Evolutionary conservation across 1,140 invertebrate genomes (phyloP).

Genomic region (Aphelenchoides avenae): DNA sequence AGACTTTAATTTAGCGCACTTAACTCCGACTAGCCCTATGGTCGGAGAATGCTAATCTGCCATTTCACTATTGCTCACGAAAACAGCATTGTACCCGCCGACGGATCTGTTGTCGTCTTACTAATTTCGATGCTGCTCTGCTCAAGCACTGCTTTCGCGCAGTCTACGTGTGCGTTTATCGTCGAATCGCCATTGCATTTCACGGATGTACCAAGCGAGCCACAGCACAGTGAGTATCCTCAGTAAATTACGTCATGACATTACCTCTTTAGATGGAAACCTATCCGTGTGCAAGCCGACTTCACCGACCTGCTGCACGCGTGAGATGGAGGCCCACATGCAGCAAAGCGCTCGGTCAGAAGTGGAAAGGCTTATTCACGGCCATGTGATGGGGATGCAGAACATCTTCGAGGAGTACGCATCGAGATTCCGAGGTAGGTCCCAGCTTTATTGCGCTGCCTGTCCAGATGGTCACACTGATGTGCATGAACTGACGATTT

Average conservation of each 20-base stretch:
- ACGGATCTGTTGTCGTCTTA: too few relatives aligned
- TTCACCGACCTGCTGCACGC: neutral
- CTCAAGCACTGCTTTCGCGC: too few relatives aligned
- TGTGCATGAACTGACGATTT: neutral
- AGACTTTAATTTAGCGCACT: too few relatives aligned
- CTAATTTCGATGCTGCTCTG: too few relatives aligned
- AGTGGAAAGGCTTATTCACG: neutral
- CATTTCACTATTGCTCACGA: too few relatives aligned
- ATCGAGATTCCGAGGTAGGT: slow-evolving; percentile 3
- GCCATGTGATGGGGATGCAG: neutral
- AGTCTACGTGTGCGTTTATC: too few relatives aligned
- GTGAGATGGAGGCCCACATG: too few relatives aligned
- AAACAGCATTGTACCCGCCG: too few relatives aligned
- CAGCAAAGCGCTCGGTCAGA: neutral
- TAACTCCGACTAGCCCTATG: too few relatives aligned
- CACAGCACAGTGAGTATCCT: neutral
- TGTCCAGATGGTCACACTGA: neutral
- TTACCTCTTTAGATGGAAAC: neutral
- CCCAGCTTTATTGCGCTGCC: neutral
- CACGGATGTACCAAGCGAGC: neutral
- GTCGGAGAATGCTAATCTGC: too few relatives aligned
- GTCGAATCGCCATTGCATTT: too few relatives aligned
- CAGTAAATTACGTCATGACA: neutral
- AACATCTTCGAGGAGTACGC: slow-evolving; percentile 1
- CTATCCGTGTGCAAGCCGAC: neutral